Percentiles rank a stretch among this genome's conserved stretches.
These are phyloP conservation scores for Hesperia comma DNA, from an alignment of 2,888 invertebrate species.

Conservation along the genomic window DNA sequence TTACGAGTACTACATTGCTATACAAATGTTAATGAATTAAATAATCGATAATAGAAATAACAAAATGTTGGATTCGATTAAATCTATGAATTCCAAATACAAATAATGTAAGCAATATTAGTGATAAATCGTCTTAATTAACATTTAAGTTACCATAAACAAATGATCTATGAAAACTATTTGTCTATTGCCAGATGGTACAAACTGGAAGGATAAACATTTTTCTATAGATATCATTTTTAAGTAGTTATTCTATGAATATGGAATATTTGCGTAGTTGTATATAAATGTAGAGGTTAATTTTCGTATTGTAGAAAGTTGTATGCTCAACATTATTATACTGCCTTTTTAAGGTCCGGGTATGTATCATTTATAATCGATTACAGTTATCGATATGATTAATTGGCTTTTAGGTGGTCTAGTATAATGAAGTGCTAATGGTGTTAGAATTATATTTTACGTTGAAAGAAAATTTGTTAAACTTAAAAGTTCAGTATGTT, in stretches of 20 bases:
- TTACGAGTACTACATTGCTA: neutral
- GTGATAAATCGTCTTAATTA: constrained; percentile 9
- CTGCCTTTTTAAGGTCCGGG: constrained; percentile 15
- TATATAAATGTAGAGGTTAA: constrained; percentile 25
- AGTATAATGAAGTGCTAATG: constrained; percentile 19
- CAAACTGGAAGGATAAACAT: constrained; percentile 32
- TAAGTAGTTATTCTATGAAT: constrained; percentile 35
- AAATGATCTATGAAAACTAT: constrained; percentile 39
- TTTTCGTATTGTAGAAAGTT: constrained; percentile 19
- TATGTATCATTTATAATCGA: constrained; percentile 25
- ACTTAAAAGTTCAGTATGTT: neutral
- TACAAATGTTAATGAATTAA: neutral
- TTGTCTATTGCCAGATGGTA: constrained; percentile 27
- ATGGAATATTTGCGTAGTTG: constrained; percentile 13
- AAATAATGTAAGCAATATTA: constrained; percentile 22
- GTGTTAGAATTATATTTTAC: neutral
- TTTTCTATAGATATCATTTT: constrained; percentile 36
- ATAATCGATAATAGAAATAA: neutral
- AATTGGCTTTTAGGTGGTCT: constrained; percentile 21
- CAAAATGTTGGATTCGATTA: neutral
- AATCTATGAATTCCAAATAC: constrained; percentile 2
- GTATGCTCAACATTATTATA: constrained; percentile 25
- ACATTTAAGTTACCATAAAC: constrained; percentile 26
- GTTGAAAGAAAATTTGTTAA: neutral
- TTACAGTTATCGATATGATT: constrained; percentile 21